phyloP scores from a whole-genome alignment of 2,888 invertebrate species.

The Andrena dorsata region DNA sequence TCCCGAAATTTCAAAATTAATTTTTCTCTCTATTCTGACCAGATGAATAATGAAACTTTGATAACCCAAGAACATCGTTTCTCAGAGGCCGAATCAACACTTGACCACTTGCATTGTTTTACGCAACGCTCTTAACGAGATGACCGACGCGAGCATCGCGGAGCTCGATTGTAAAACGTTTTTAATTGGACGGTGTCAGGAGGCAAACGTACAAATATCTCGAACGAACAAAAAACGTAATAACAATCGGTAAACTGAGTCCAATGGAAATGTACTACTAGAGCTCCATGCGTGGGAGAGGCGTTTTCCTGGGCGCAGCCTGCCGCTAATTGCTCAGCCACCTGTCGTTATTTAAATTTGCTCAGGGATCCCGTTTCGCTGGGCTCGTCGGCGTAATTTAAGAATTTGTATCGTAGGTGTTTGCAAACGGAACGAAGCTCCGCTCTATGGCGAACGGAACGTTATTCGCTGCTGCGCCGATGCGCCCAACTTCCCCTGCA shows the following conservation, averaged over 20 bases:
- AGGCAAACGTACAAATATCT: not conserved
- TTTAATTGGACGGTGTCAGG: constrained; percentile 29
- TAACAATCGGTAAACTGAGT: constrained; percentile 54
- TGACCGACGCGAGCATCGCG: not conserved
- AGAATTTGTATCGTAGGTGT: constrained; percentile 37
- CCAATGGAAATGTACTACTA: constrained; percentile 33
- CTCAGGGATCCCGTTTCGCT: constrained; percentile 54
- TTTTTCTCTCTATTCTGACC: too few species aligned
- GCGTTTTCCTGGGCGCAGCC: constrained; percentile 70
- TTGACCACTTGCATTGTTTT: not conserved
- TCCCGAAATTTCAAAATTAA: too few species aligned
- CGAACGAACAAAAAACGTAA: constrained; percentile 33
- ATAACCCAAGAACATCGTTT: too few species aligned
- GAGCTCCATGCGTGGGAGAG: constrained; percentile 59
- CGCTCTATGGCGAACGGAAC: not conserved
- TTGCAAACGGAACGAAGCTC: constrained; percentile 24
- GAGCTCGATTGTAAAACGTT: constrained; percentile 6
- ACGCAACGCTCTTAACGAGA: not conserved
- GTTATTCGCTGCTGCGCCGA: not conserved
- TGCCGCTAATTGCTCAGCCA: constrained; percentile 69
- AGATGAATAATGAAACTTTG: too few species aligned
- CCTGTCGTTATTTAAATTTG: constrained; percentile 66
- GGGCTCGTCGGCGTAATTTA: constrained; percentile 48
- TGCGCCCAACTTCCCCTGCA: constrained; percentile 2
- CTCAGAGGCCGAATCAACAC: not conserved